Percentiles rank a stretch among this genome's conserved stretches.
These are phyloP conservation scores for Polypterus bichir DNA, from an alignment of 2,113 vertebrate genomes.

Conservation along the genomic window DNA sequence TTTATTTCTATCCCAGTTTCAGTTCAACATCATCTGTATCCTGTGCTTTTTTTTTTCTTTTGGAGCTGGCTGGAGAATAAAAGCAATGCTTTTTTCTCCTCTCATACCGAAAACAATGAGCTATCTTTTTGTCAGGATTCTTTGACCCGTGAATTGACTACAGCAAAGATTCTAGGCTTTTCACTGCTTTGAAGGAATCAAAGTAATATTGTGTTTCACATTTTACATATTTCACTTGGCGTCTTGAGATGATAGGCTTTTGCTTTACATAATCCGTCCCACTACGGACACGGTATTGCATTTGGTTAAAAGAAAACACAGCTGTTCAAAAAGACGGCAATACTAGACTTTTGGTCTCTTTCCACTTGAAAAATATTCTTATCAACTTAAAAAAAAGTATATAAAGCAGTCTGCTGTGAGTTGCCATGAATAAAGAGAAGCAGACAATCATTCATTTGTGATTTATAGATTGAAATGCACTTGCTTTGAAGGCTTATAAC, in stretches of 20 bases:
- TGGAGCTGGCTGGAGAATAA: slow-evolving; percentile 31
- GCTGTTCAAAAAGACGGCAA: not conserved
- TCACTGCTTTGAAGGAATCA: slow-evolving; percentile 36
- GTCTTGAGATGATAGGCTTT: slow-evolving; percentile 1
- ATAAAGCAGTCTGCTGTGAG: too few relatives aligned
- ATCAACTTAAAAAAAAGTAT: not conserved
- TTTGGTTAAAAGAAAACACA: not conserved
- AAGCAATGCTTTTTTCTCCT: slow-evolving; percentile 28
- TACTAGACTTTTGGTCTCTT: slow-evolving; percentile 1
- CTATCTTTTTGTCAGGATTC: slow-evolving; percentile 46
- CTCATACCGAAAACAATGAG: slow-evolving; percentile 46
- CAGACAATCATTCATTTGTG: too few relatives aligned
- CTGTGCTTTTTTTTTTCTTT: slow-evolving; percentile 33
- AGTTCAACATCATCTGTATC: slow-evolving; percentile 38
- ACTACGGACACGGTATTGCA: not conserved
- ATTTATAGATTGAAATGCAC: too few relatives aligned
- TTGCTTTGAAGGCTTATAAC: too few relatives aligned
- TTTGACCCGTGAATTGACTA: slow-evolving; percentile 52
- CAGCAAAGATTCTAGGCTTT: slow-evolving; percentile 49
- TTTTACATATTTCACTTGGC: not conserved
- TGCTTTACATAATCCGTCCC: not conserved
- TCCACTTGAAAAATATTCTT: not conserved
- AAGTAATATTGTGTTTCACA: slow-evolving; percentile 36
- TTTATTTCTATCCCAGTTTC: slow-evolving; percentile 23
- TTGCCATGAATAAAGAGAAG: too few relatives aligned